Conservation (phyloP, 2,888 invertebrate species). For the Ectemnius cavifrons region DNA sequence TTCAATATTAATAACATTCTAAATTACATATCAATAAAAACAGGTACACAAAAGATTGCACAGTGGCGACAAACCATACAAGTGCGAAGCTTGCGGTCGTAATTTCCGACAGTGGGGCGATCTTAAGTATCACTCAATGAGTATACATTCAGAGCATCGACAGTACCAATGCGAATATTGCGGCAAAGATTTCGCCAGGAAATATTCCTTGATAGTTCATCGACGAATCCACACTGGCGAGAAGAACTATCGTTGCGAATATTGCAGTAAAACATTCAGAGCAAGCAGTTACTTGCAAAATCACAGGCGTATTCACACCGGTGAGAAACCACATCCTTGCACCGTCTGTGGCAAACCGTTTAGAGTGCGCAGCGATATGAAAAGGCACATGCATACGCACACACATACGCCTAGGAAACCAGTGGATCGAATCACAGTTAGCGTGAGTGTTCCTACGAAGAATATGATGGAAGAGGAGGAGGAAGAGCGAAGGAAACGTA, state of each 20-base stretch:
- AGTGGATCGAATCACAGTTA: conserved; percentile 51
- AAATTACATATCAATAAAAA: not conserved
- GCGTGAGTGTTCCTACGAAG: conserved; percentile 61
- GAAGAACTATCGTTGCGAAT: conserved; percentile 91
- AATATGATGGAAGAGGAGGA: conserved; percentile 45
- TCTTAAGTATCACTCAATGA: conserved; percentile 90
- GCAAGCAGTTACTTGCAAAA: conserved; percentile 92
- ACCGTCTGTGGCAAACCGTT: conserved; percentile 89
- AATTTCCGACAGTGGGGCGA: conserved; percentile 94
- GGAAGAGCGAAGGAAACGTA: conserved; percentile 49
- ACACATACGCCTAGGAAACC: conserved; percentile 71
- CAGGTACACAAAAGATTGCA: conserved; percentile 89
- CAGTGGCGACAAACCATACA: conserved; percentile 91
- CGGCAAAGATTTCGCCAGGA: conserved; percentile 91
- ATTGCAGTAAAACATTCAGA: conserved; percentile 89
- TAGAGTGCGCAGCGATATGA: conserved; percentile 87
- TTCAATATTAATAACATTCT: not conserved
- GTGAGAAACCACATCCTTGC: conserved; percentile 89
- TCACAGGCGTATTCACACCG: conserved; percentile 92
- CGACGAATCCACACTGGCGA: conserved; percentile 92
- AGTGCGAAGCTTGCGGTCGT: conserved; percentile 88
- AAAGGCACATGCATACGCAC: conserved; percentile 88
- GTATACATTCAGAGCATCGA: conserved; percentile 89
- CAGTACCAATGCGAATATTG: conserved; percentile 94
- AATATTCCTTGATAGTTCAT: conserved; percentile 92